Base-by-base conservation (phyloP, 2,797 vertebrate species). In the Lagodon rhomboides region DNA sequence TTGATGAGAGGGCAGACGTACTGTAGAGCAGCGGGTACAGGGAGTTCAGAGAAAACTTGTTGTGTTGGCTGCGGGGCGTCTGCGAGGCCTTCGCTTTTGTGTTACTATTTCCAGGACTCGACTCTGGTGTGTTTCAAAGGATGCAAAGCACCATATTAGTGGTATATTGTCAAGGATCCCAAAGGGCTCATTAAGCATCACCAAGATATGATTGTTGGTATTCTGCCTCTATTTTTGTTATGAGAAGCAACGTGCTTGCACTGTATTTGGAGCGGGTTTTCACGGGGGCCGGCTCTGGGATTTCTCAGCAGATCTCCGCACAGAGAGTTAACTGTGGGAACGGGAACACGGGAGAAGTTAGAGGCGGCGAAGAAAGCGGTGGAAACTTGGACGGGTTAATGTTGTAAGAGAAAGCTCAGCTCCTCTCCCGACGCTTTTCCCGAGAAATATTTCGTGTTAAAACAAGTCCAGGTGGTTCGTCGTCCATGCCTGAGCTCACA, bases 111-210 rank as follows among this genome's bases (percentile, higher is more conserved):
- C 75, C 72, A 87, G 91, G 65, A 49, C 58, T 79, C 75, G 38
- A 77, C 82, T 88, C 85, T 91, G 89, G 91, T 85, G 73, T 77
- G 78, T 90, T 89, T 91, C 87, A 91, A 87, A 92, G 84, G 85
- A 86, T 59, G 85, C 87, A 87, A 92, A 92, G 90, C 91, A 91
- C 80, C 89, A 90, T 84, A 93, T 94, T 93, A 93, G 92, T 93
- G 93, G 94, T 93, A 86, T 86, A 91, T 91, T 92, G 90, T 93
- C 88, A 91, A 89, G 89, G 88, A 93, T 89, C 79, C 62, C 54
- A 92, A 94, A 93, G 93, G 92, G 91, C 85, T 93, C 88, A 87
- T 94, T 92, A 92, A 91, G 86, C 79, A 91, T 92, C 85, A 88
- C 88, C 77, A 91, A 87, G 85, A 93, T 93, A 93, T 93, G 90